Evolutionary conservation across 2,888 invertebrate genomes (phyloP).

Genomic region (Microctonus aethiopoides): DNA sequence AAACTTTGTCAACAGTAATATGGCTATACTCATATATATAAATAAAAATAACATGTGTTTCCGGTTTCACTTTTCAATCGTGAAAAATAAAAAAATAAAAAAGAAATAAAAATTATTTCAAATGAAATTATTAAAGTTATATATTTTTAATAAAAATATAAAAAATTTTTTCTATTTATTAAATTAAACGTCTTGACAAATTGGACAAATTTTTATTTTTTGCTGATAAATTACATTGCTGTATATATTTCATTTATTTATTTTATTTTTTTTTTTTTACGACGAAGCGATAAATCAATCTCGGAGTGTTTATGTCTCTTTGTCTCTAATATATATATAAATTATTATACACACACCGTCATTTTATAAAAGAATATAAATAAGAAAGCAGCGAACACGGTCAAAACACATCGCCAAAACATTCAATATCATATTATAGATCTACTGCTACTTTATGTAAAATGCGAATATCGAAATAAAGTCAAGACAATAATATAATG

Average conservation of each 20-base stretch:
- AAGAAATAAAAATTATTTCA: background rate
- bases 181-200: background rate
- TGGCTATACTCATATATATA: conserved; percentile 6
- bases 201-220: background rate
- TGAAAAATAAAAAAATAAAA: background rate
- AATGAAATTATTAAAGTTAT: no score
- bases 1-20: background rate
- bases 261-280: background rate
- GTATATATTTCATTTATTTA: background rate
- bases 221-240: background rate
- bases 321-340: background rate
- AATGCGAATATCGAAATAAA: conserved; percentile 44
- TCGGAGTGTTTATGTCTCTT: background rate
- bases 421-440: background rate
- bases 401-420: conserved; percentile 25
- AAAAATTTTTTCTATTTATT: background rate
- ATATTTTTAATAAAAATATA: background rate
- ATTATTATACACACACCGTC: no score
- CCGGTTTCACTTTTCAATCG: conserved; percentile 18
- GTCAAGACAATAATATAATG: conserved; percentile 51
- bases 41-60: conserved; percentile 2
- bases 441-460: no score
- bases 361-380: background rate
- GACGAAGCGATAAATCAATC: background rate
- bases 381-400: conserved; percentile 28